These are phyloP conservation scores for Toxotes jaculatrix DNA, from an alignment of 2,113 vertebrate genomes.

Conservation along the genomic window DNA sequence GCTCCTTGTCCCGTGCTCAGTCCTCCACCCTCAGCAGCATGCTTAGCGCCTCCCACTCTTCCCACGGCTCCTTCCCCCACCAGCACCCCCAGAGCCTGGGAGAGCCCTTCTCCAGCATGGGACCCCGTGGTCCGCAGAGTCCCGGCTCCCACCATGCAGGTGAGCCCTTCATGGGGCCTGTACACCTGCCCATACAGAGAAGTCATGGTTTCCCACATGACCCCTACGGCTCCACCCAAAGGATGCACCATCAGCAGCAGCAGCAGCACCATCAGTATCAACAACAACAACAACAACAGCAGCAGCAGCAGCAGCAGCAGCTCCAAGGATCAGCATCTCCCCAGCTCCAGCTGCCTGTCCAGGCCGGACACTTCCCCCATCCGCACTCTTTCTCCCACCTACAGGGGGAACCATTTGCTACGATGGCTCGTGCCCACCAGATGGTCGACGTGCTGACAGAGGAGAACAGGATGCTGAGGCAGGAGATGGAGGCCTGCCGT, in stretches of 20 bases:
- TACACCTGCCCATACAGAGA: slow-evolving; percentile 78
- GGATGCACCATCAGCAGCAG: slow-evolving; percentile 87
- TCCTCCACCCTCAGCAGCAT: slow-evolving; percentile 90
- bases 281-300: slow-evolving; percentile 69
- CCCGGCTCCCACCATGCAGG: slow-evolving; percentile 69
- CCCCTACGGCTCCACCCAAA: slow-evolving; percentile 87
- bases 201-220: slow-evolving; percentile 83
- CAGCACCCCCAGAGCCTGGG: slow-evolving; percentile 72
- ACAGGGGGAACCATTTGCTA: slow-evolving; percentile 91
- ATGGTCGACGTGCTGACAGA: slow-evolving; percentile 95
- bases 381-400: slow-evolving; percentile 84
- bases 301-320: slow-evolving; percentile 60
- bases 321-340: slow-evolving; percentile 60
- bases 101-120: slow-evolving; percentile 45
- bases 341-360: slow-evolving; percentile 62
- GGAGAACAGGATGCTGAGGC: slow-evolving; percentile 92
- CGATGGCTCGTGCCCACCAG: slow-evolving; percentile 94
- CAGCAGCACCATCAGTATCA: slow-evolving; percentile 73
- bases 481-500: slow-evolving; percentile 93
- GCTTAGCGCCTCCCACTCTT: slow-evolving; percentile 84
- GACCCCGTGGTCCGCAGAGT: slow-evolving; percentile 66
- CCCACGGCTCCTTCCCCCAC: slow-evolving; percentile 66
- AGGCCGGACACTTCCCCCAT: slow-evolving; percentile 80
- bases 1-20: slow-evolving; percentile 92
- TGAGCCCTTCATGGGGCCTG: slow-evolving; percentile 78